Conservation (phyloP, 2,797 vertebrate species). For the Mormyrops attenuatus region DNA sequence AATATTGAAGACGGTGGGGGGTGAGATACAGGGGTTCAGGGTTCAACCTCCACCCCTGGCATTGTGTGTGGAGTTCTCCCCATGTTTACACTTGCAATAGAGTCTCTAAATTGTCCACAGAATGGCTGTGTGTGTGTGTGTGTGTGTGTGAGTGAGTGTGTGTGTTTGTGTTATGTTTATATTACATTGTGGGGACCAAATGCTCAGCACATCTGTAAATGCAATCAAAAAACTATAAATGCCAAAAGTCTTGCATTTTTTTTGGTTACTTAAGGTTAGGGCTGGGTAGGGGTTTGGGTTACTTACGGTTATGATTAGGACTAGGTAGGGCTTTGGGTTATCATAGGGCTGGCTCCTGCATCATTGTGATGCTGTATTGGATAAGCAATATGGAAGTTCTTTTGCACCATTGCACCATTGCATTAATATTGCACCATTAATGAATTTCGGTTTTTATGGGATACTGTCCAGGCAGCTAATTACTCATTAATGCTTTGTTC, state of each 20-base stretch:
- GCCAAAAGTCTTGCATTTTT: not conserved
- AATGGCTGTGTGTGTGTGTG: not conserved
- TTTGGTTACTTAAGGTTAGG: not conserved
- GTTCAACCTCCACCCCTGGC: not conserved
- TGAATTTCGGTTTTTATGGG: constrained; percentile 46
- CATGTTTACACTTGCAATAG: not conserved
- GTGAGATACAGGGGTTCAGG: not conserved
- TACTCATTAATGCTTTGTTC: constrained; percentile 16
- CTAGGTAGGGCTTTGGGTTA: not conserved
- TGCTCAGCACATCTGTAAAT: not conserved
- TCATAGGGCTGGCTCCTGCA: not conserved
- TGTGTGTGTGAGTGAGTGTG: not conserved
- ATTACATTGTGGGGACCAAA: no score
- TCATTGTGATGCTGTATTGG: not conserved
- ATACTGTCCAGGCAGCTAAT: constrained; percentile 30
- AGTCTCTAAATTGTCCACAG: not conserved
- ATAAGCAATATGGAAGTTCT: not conserved
- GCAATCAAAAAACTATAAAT: not conserved
- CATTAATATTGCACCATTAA: constrained; percentile 37
- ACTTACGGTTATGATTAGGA: no score
- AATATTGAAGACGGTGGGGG: not conserved
- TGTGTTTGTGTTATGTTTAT: not conserved
- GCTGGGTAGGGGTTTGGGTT: not conserved
- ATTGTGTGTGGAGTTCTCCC: not conserved
- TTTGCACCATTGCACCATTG: no score